Percentiles rank a stretch among this genome's conserved stretches.
Evolutionary conservation across 2,888 invertebrate genomes (phyloP).

Genomic region (Gymnosoma rotundatum): DNA sequence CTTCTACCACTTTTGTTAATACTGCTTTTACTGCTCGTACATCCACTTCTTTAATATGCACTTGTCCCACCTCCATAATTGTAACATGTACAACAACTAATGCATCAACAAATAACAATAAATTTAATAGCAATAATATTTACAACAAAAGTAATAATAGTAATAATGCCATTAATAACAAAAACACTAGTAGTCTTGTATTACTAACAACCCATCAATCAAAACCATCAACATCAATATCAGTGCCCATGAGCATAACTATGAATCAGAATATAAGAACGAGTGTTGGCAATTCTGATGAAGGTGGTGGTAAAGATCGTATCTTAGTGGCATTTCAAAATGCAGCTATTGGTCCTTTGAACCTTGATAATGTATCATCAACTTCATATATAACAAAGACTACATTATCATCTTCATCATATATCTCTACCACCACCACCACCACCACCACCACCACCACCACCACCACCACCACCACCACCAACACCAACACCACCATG

Average conservation of each 20-base stretch:
- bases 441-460: conserved; percentile 20
- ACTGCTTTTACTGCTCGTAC: conserved; percentile 61
- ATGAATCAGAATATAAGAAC: conserved; percentile 15
- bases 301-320: conserved; percentile 47
- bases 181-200: conserved; percentile 30
- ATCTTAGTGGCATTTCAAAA: conserved; percentile 38
- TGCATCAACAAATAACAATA: conserved; percentile 63
- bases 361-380: conserved; percentile 19
- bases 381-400: conserved; percentile 25
- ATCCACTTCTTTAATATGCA: conserved; percentile 76
- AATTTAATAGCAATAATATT: conserved; percentile 46
- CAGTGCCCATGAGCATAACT: conserved; percentile 14
- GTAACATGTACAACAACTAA: conserved; percentile 65
- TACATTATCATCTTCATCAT: conserved; percentile 41
- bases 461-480: conserved; percentile 22
- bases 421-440: conserved; percentile 24
- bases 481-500: conserved; percentile 1
- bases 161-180: conserved; percentile 22
- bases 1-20: conserved; percentile 69
- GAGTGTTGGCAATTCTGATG: conserved; percentile 50
- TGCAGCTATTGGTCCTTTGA: conserved; percentile 18
- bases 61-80: conserved; percentile 74
- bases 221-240: conserved; percentile 22
- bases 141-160: conserved; percentile 35
- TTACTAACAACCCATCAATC: conserved; percentile 44